Conservation (phyloP, 2,888 invertebrate genomes). For the Horisme vitalbata region DNA sequence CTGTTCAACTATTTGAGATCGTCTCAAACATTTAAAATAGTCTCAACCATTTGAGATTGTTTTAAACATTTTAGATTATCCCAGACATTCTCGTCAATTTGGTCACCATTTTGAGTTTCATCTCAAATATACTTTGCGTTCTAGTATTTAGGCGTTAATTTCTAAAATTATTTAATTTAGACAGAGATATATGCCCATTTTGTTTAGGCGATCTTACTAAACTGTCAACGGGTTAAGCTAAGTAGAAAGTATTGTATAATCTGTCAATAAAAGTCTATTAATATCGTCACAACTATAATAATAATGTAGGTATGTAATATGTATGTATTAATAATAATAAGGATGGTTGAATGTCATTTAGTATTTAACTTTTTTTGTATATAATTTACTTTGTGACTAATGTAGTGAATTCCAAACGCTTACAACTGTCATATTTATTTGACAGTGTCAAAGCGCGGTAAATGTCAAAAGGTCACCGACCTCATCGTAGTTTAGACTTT, state of each 20-base stretch:
- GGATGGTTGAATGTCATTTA: constrained; percentile 9
- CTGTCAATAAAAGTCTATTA: constrained; percentile 20
- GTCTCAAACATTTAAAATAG: too few species aligned
- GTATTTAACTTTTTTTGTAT: constrained; percentile 16
- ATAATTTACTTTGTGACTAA: constrained; percentile 29
- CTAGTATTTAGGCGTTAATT: too few species aligned
- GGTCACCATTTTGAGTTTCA: too few species aligned
- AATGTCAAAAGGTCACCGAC: constrained; percentile 33
- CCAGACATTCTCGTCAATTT: too few species aligned
- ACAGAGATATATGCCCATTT: too few species aligned
- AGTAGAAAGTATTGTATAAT: constrained; percentile 3
- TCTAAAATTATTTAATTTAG: too few species aligned
- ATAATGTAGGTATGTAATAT: constrained; percentile 18
- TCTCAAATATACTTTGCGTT: too few species aligned
- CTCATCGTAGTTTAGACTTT: constrained; percentile 45
- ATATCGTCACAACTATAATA: constrained; percentile 28
- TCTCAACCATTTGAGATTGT: too few species aligned
- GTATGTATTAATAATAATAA: too few species aligned
- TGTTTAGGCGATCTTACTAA: too few species aligned
- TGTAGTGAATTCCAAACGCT: constrained; percentile 17
- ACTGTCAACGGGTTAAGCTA: neutral
- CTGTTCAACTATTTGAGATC: too few species aligned
- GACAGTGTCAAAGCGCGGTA: constrained; percentile 26
- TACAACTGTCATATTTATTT: constrained; percentile 23
- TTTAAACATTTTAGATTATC: too few species aligned